Base-by-base conservation (phyloP, 2,797 vertebrate species). In the Arvicola amphibius region DNA sequence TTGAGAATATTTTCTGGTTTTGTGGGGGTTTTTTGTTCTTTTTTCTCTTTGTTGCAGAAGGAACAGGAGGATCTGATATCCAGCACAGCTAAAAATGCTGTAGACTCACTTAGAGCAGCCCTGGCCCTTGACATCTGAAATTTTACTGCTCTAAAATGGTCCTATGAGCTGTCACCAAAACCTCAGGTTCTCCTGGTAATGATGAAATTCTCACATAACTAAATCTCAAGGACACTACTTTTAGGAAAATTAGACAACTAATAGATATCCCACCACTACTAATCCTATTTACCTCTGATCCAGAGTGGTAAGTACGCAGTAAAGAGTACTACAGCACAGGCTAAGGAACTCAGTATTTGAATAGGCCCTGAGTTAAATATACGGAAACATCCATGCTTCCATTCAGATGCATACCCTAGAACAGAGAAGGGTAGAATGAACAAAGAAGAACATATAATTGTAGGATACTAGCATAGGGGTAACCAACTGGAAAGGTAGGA, bases 321-420 rank as follows among this genome's bases (percentile, higher is more conserved):
- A 86, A 86, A 86, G 32, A 51, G 11, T 86, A 51, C 3, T 16
- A 14, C 1, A 48, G 84, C 21, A 86, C 63, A 86, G 46, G 14
- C 4, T 69, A 86, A 16, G 46, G 69, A 69, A 37, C 34, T 34
- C 19, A 51, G 2, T 27, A 37, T 17, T 51, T 69, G 84, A 86
- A 86, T 4, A 37, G 32, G 65, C 32, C 3, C 14, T 9, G 32
- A 69, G 11, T 27, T 86, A 6, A 69, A 51, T 12, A 69, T 12
- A 51, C 0, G 0, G 34, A 25, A 4, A 69, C 32, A 86, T n/a
- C 2, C 13, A 16, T 5, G 7, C 3, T n/a, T 6, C 5, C 12
- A 14, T n/a, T 2, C 8, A 69, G 2, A n/a, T 69, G 1, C 1
- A 51, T 0, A 51, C 6, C 12, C 83, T 86, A 69, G 32, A 86